These are phyloP conservation scores for Pogonus chalceus DNA, from an alignment of 1,140 invertebrate genomes.

Conservation along the genomic window DNA sequence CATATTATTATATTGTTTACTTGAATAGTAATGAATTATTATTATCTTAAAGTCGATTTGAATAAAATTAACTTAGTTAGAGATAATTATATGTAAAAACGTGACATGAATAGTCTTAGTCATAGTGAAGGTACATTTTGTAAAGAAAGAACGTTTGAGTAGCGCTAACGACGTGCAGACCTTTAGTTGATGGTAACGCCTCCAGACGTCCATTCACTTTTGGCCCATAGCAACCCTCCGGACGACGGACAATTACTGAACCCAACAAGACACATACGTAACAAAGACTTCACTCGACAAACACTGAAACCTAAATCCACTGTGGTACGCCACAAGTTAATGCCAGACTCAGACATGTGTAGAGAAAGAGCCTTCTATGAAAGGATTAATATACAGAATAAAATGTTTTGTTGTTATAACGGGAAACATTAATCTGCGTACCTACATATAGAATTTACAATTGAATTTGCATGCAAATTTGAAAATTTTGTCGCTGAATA, in stretches of 20 bases:
- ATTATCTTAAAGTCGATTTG: no score
- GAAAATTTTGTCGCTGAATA: no score
- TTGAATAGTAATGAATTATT: no score
- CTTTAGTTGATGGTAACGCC: neutral
- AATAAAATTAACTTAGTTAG: no score
- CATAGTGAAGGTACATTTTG: neutral
- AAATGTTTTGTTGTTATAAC: neutral
- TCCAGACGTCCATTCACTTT: neutral
- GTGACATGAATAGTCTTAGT: neutral
- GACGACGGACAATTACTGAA: no score
- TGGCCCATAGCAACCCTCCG: no score
- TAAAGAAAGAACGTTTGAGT: neutral
- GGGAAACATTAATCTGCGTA: neutral
- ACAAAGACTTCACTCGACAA: slow-evolving; percentile 3
- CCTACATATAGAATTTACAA: no score
- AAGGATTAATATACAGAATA: neutral
- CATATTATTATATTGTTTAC: no score
- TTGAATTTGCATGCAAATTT: no score
- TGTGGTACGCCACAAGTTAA: neutral
- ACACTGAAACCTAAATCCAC: neutral
- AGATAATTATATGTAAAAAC: neutral
- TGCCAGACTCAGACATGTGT: neutral
- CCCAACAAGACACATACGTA: neutral
- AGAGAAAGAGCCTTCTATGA: neutral
- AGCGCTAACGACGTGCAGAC: neutral